A percentile compares a stretch with the other conserved stretches of the same genome.
Conservation (phyloP, 2,797 vertebrate species). For the Gallinago nigripennis region DNA sequence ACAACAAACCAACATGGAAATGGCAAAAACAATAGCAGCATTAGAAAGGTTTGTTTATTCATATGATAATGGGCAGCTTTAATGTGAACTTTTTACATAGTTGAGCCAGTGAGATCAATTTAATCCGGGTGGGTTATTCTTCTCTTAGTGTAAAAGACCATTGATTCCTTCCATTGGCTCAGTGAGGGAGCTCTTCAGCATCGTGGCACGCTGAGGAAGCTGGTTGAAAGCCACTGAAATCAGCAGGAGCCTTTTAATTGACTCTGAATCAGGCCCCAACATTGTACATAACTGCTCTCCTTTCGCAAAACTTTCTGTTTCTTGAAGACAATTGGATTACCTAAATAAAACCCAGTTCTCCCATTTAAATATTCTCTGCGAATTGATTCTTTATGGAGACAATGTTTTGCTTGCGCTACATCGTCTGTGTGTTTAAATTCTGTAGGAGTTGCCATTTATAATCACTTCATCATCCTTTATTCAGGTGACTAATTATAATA, state of each 20-base stretch:
- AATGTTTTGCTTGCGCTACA: neutral
- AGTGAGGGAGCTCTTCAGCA: slow-evolving; percentile 42
- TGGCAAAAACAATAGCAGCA: slow-evolving; percentile 4
- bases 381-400: slow-evolving; percentile 1
- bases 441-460: slow-evolving; percentile 23
- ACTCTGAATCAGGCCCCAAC: slow-evolving; percentile 51
- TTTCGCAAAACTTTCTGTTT: slow-evolving; percentile 47
- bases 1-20: neutral
- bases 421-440: neutral
- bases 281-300: slow-evolving; percentile 27
- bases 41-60: slow-evolving; percentile 54
- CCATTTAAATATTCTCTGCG: neutral
- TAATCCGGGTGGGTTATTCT: slow-evolving; percentile 66
- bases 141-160: slow-evolving; percentile 62
- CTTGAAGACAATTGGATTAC: slow-evolving; percentile 28
- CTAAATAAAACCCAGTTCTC: slow-evolving; percentile 31
- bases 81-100: slow-evolving; percentile 42
- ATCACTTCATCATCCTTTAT: slow-evolving; percentile 51
- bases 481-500: slow-evolving; percentile 67
- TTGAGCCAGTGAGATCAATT: slow-evolving; percentile 59
- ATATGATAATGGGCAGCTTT: slow-evolving; percentile 56
- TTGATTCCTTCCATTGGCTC: slow-evolving; percentile 60
- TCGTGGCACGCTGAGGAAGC: slow-evolving; percentile 36
- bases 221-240: slow-evolving; percentile 61
- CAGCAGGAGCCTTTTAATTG: slow-evolving; percentile 67